Conservation (phyloP, 2,113 vertebrate genomes). For the Rostratula benghalensis region DNA sequence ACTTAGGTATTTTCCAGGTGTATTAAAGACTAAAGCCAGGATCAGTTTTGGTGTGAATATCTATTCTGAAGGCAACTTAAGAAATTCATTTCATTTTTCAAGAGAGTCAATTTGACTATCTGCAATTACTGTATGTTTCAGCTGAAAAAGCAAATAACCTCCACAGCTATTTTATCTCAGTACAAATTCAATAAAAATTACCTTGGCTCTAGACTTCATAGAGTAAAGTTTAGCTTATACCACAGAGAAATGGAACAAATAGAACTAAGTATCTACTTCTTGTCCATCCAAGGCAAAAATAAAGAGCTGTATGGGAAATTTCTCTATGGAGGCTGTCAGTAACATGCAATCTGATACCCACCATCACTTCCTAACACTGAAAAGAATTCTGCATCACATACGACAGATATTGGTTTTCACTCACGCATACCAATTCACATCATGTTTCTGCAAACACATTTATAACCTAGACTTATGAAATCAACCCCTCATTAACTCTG, state of each 20-base stretch:
- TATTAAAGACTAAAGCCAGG: background rate
- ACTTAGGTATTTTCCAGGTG: background rate
- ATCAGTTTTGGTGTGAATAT: background rate
- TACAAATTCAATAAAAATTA: background rate
- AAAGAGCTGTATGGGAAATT: background rate
- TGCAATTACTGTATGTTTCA: background rate
- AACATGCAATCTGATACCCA: background rate
- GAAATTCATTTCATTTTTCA: background rate
- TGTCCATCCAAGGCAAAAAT: background rate
- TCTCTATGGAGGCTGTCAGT: background rate
- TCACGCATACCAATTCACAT: background rate
- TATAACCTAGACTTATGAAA: background rate
- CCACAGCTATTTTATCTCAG: background rate
- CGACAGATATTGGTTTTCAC: background rate
- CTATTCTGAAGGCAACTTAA: background rate
- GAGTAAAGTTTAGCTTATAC: background rate
- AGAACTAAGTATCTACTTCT: background rate
- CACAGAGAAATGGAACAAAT: background rate
- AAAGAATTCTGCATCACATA: background rate
- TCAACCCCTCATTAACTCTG: background rate
- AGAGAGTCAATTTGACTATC: background rate
- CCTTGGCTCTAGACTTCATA: background rate
- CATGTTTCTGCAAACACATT: background rate
- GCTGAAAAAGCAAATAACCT: background rate
- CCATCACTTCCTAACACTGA: background rate